Conservation (phyloP, 2,113 vertebrate species). For the Anser brachyrhynchus region DNA sequence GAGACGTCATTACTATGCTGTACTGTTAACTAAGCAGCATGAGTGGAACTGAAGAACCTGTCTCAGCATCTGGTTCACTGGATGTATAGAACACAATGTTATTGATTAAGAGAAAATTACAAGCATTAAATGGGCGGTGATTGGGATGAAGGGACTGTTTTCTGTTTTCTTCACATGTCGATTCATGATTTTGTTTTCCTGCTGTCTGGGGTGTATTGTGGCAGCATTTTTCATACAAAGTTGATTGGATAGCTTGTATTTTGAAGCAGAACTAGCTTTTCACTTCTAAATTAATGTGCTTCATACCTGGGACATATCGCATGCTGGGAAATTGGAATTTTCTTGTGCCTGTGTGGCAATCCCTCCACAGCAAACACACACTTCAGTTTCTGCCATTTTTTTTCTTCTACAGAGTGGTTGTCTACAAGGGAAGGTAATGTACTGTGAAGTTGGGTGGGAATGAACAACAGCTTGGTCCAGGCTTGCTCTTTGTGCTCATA, state of each 20-base stretch:
- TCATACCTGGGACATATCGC: rapidly evolving
- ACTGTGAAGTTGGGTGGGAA: neutral
- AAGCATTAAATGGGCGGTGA: neutral
- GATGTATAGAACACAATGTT: neutral
- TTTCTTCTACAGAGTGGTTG: neutral
- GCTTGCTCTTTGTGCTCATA: neutral
- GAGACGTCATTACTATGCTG: neutral
- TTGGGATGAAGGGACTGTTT: neutral
- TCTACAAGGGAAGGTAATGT: neutral
- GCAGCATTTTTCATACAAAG: neutral
- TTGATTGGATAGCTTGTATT: neutral
- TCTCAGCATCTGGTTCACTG: neutral
- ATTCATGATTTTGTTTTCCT: neutral
- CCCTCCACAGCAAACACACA: neutral
- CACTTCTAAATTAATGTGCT: neutral
- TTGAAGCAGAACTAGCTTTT: neutral
- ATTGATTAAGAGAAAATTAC: neutral
- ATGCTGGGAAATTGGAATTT: neutral
- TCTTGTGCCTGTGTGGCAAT: rapidly evolving
- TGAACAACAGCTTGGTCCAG: neutral
- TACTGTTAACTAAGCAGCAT: neutral
- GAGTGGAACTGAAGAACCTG: neutral
- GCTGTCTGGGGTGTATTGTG: neutral
- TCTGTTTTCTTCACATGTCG: neutral
- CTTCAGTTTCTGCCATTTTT: neutral